Evolutionary conservation across 2,797 vertebrate species (phyloP).

Genomic region (Pelobates cultripes): DNA sequence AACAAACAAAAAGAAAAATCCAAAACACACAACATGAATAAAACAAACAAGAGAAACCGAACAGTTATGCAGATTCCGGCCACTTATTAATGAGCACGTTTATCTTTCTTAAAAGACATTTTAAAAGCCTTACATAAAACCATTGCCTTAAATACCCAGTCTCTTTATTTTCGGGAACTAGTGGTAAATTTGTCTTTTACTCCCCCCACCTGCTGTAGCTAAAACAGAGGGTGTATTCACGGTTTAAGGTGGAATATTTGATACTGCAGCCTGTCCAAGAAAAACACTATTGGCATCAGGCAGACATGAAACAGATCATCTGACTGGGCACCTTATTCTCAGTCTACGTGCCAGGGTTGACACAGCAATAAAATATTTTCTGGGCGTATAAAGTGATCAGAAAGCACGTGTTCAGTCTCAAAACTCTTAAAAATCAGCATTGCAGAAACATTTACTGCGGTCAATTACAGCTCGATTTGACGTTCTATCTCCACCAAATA

Average conservation of each 20-base stretch:
- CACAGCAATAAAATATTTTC: too few species aligned
- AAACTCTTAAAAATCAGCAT: too few species aligned
- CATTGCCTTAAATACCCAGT: neutral
- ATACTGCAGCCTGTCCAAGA: conserved; percentile 19
- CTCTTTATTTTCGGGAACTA: conserved; percentile 11
- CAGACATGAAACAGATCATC: conserved; percentile 32
- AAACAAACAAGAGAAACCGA: too few species aligned
- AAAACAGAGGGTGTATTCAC: conserved; percentile 44
- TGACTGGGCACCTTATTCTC: conserved; percentile 1
- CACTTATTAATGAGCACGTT: neutral
- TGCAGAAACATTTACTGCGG: too few species aligned
- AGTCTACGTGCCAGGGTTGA: conserved; percentile 7
- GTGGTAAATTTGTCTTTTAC: conserved; percentile 38
- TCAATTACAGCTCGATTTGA: too few species aligned
- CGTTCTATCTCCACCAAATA: too few species aligned
- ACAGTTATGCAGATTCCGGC: too few species aligned
- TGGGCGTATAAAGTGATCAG: neutral
- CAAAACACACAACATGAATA: too few species aligned
- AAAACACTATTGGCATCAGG: conserved; percentile 31
- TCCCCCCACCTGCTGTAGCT: conserved; percentile 39
- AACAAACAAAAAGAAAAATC: too few species aligned
- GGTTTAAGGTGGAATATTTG: neutral
- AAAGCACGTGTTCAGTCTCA: neutral
- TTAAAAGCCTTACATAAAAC: too few species aligned
- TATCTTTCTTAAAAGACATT: neutral